Evolutionary conservation across 2,888 invertebrate genomes (phyloP).

Genomic region (Orchesellides sinensis): DNA sequence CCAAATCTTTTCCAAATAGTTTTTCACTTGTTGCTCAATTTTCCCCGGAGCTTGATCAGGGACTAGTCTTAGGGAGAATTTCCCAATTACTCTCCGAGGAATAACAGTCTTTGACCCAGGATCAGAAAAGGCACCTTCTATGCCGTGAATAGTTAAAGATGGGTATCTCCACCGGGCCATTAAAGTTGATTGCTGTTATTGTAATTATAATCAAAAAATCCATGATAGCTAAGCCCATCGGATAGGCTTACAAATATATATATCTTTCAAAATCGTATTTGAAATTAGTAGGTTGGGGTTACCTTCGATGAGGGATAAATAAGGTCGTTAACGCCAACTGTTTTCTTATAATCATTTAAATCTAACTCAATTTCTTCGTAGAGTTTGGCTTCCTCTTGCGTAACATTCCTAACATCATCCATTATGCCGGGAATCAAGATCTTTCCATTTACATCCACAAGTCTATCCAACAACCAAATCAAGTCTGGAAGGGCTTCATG

Average conservation of each 20-base stretch:
- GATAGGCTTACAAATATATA: too few species aligned
- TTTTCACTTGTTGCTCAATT: constrained; percentile 87
- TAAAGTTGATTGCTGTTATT: constrained; percentile 80
- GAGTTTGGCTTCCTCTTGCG: constrained; percentile 83
- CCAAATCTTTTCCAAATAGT: constrained; percentile 88
- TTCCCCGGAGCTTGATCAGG: constrained; percentile 90
- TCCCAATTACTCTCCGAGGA: constrained; percentile 94
- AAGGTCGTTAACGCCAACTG: constrained; percentile 62
- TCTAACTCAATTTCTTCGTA: constrained; percentile 91
- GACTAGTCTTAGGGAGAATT: constrained; percentile 97
- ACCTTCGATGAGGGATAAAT: constrained; percentile 66
- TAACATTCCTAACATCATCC: constrained; percentile 85
- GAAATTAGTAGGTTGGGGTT: background rate
- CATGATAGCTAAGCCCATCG: too few species aligned
- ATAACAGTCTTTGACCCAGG: constrained; percentile 97
- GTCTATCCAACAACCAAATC: constrained; percentile 87
- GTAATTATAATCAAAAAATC: background rate
- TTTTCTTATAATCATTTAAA: constrained; percentile 54
- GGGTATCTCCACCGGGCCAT: constrained; percentile 98
- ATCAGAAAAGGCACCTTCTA: constrained; percentile 96
- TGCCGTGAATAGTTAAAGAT: constrained; percentile 95
- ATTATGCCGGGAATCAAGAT: constrained; percentile 88
- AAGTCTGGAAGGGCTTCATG: constrained; percentile 87
- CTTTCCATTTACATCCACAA: constrained; percentile 91
- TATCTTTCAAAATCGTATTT: background rate